Conservation (phyloP, 2,888 invertebrate species). For the Fragum sueziense region DNA sequence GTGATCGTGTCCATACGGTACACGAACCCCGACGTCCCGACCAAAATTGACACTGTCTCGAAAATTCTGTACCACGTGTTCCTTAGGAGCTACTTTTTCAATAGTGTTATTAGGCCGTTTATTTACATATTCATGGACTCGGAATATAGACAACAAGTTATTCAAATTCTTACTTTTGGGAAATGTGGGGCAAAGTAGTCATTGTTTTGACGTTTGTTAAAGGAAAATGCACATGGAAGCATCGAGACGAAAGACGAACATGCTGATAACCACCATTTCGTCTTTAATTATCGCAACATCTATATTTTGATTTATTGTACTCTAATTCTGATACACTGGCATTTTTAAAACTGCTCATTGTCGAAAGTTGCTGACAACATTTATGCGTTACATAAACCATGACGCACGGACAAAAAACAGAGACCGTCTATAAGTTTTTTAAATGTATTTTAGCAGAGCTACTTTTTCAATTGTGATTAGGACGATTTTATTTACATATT, state of each 20-base stretch:
- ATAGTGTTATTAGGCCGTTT: constrained; percentile 54
- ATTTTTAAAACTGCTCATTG: too few species aligned
- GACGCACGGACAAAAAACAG: constrained; percentile 39
- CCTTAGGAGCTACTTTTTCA: constrained; percentile 55
- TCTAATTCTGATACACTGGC: too few species aligned
- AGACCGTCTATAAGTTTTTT: constrained; percentile 12
- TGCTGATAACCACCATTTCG: too few species aligned
- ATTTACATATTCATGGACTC: constrained; percentile 54
- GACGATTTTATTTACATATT: constrained; percentile 55
- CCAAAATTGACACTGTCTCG: neutral
- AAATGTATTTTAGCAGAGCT: constrained; percentile 53
- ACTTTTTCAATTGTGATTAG: constrained; percentile 51
- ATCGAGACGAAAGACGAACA: too few species aligned
- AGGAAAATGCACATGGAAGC: too few species aligned
- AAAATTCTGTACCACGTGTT: constrained; percentile 48
- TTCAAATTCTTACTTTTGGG: neutral
- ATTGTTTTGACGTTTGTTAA: too few species aligned
- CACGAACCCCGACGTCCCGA: constrained; percentile 41
- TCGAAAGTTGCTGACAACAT: too few species aligned
- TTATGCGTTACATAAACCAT: constrained; percentile 35
- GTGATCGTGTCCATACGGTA: constrained; percentile 48
- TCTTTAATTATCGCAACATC: too few species aligned
- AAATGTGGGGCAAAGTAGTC: neutral
- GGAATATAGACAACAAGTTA: constrained; percentile 37
- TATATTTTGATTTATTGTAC: too few species aligned